Evolutionary conservation across 2,888 invertebrate genomes (phyloP), one percentile per base, ranked within the genome.

Genomic region (Pomacea canaliculata): DNA sequence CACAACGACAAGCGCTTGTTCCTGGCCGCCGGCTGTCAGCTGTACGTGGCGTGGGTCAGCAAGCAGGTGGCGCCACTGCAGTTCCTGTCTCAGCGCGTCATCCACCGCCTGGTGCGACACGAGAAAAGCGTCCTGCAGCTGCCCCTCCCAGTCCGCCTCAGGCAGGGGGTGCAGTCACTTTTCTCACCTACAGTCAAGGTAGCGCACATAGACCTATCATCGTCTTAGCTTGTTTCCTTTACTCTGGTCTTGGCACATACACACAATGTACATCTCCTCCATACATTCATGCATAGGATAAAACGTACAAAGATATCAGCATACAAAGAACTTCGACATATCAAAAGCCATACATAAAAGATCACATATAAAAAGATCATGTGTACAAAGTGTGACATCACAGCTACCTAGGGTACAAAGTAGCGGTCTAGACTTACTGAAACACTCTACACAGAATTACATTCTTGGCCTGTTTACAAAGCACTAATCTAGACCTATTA

Each of bases 1-100:
- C 98, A 99, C 93, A 97, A 97, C 90, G 99, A 98, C 90, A 95
- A 96, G 84, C 93, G 99, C 51, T 92, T 99, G 83, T 98, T 99
- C 91, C 94, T 99, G 79, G 96, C 96, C 8, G 96, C 96, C 7
- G 98, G 98, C 19, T 95, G 96, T 70, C 94, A 95, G 87, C 87
- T 92, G 94, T 97, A 97, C 91, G 96, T 97, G 80, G 98, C 97
- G 67, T 96, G 98, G 94, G 95, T 99, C 74, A 96, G 96, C 86
- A 93, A 96, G 81, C 94, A 96, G 76, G 96, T 98, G 81, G 96
- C 97, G 73, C 95, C 97, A 73, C 92, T 98, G 84, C 97, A 98
- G 91, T 93, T 97, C 86, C 92, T 98, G 83, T 96, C 97, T 88
- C 94, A 97, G 73, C 93, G 97, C 23, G 89, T 91, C 72, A 89